Evolutionary conservation across 1,140 invertebrate species (phyloP), one percentile per base, ranked within the genome.

Genomic region (Drosophila ambigua): DNA sequence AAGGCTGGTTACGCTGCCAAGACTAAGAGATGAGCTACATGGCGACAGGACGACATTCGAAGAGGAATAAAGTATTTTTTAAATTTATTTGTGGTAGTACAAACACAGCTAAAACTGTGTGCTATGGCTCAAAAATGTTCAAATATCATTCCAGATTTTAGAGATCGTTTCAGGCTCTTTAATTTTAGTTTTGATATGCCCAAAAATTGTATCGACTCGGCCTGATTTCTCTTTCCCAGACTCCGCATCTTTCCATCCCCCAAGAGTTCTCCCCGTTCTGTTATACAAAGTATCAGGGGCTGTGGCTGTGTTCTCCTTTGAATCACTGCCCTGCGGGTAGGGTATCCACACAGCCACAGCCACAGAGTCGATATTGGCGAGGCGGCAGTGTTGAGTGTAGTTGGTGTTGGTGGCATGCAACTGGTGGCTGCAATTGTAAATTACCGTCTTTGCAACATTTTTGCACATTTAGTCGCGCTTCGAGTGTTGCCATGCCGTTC

Each of bases 391-490:
- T 57, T 53, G 66, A 74, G 52, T 62, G 65, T 20, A 20, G 20
- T 20, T 64, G 62, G 28, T 41, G 51, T 31, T 53, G 5, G 71
- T 74, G 69, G 69, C 59, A 65, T 63, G 71, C 72, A 74, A 74
- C 68, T 71, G 57, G 52, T 71, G 57, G 52, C 50, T 87, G 83
- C 83, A 87, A 88, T 87, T 87, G 83, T 82, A 88, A 87, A 87
- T 87, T 87, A 87, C 83, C 69, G 83, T 88, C 82, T 87, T 87
- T 85, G 82, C 82, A 80, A 87, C 78, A 87, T 87, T 87, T 85
- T 87, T 87, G 82, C 83, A 78, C 82, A 87, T 88, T 88, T 87
- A 87, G 82, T 87, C 83, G 82, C 82, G 83, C 83, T 87, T 82
- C 71, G 82, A 87, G 82, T 88, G 83, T 88, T 85, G 81, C 80